Conservation (phyloP, 2,113 vertebrate genomes). For the Xyrauchen texanus region DNA sequence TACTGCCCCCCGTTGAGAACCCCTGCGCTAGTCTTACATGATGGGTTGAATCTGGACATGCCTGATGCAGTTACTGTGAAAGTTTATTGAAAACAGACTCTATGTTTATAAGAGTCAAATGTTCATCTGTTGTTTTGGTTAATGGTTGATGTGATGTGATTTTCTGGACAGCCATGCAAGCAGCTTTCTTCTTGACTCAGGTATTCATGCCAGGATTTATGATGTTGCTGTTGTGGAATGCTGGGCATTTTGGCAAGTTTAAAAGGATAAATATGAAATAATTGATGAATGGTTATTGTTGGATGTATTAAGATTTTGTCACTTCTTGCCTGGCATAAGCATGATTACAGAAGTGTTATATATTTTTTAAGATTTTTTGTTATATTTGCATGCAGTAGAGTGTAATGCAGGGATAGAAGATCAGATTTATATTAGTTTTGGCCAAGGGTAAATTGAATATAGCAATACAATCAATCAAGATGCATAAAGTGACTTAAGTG, state of each 20-base stretch:
- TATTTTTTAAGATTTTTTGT: too few species aligned
- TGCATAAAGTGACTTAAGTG: too few species aligned
- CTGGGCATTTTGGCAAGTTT: conserved; percentile 7
- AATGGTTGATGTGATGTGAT: background rate
- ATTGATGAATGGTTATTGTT: too few species aligned
- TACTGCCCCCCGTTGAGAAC: too few species aligned
- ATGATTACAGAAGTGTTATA: too few species aligned
- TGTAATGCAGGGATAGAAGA: too few species aligned
- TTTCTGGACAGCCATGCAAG: conserved; percentile 10
- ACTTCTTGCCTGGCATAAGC: too few species aligned
- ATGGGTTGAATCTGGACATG: conserved; percentile 9
- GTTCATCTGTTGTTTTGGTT: background rate
- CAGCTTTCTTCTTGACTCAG: background rate
- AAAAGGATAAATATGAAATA: background rate
- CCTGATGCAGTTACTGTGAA: conserved; percentile 11
- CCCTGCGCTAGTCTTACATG: background rate
- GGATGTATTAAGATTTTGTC: too few species aligned
- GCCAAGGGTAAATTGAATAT: too few species aligned
- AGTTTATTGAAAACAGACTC: background rate
- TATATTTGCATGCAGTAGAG: too few species aligned
- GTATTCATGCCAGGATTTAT: conserved; percentile 3
- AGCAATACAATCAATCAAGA: too few species aligned
- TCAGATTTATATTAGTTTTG: too few species aligned
- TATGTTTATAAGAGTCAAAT: background rate
- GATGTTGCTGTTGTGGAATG: conserved; percentile 4